Conservation (phyloP, 1,140 invertebrate species). For the Platyscapa corneri region DNA sequence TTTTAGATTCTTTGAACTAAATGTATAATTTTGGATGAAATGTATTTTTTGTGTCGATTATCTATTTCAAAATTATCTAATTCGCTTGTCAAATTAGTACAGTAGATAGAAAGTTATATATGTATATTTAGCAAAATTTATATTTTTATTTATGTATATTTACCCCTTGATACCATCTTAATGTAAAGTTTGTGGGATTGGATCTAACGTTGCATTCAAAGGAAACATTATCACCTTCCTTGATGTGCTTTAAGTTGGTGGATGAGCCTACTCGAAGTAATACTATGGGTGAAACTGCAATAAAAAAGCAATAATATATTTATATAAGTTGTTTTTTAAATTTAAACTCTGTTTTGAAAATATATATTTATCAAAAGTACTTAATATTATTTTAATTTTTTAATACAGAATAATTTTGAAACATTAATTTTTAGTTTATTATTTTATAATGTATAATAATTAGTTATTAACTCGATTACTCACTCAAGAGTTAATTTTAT, state of each 20-base stretch:
- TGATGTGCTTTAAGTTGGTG: conserved; percentile 75
- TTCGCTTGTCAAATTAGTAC: not conserved
- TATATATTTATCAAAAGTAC: not conserved
- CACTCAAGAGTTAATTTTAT: no score
- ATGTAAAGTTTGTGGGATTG: conserved; percentile 76
- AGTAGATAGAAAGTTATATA: conserved; percentile 10
- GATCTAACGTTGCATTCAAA: conserved; percentile 76
- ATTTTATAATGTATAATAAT: no score
- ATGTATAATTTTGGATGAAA: no score
- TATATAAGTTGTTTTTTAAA: not conserved
- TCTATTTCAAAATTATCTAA: not conserved
- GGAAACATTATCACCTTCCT: conserved; percentile 76
- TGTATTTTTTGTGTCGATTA: no score
- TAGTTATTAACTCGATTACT: no score
- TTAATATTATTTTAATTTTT: not conserved
- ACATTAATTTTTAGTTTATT: not conserved
- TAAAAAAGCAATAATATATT: conserved; percentile 5
- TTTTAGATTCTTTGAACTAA: no score
- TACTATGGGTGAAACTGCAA: conserved; percentile 75
- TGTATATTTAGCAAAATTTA: no score
- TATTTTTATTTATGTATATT: no score
- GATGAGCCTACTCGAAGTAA: conserved; percentile 75
- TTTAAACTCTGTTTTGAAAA: not conserved
- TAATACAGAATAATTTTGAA: not conserved
- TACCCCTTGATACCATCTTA: conserved; percentile 80